Base-by-base conservation (phyloP, 2,113 vertebrate species). In the Phodopus roborovskii region DNA sequence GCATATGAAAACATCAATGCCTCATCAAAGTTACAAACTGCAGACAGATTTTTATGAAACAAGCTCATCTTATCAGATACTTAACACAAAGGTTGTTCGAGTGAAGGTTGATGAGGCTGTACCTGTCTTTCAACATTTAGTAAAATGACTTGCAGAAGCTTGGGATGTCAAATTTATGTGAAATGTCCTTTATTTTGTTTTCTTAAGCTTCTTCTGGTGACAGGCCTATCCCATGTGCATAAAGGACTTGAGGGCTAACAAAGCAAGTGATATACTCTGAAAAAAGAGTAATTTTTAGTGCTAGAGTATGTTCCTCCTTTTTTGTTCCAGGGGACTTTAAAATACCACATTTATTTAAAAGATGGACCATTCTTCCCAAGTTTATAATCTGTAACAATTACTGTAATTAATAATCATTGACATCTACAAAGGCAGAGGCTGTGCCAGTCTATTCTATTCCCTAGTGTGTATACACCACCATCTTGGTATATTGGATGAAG, bases 381-480 rank as follows among this genome's bases (percentile, higher is more conserved):
- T 96, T 95, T 96, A 93, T 93, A 90, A 96, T 94, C 90, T 96
- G 75, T 28, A 92, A 50, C 92, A 90, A 96, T 98, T 66, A 94
- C 42, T 71, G 62, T 71, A 66, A 93, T 97, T 95, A 96, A 93
- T 88, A 88, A 86, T 73, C 53, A 58, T 73, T 82, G 92, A 64
- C 87, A 90, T 74, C 90, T 74, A 64, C 58, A 66, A 58, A 45
- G 42, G 62, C 50, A 53, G 89, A 70, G 60, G 3, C 79, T 24
- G 68, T 68, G 4, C 36, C 78, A 17, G 17, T 66, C 89, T 60
- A 5, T 53, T 92, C 90, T 78, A 28, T 39, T 91, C 24, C 19
- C 22, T 33, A 26, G 71, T 30, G 1, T 13, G 56, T 56, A 17
- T 91, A 36, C 78, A 26, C 30, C 62, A 83, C 86, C 39, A 62